Conservation (phyloP, 2,888 invertebrate genomes). For the Abrostola triplasia region DNA sequence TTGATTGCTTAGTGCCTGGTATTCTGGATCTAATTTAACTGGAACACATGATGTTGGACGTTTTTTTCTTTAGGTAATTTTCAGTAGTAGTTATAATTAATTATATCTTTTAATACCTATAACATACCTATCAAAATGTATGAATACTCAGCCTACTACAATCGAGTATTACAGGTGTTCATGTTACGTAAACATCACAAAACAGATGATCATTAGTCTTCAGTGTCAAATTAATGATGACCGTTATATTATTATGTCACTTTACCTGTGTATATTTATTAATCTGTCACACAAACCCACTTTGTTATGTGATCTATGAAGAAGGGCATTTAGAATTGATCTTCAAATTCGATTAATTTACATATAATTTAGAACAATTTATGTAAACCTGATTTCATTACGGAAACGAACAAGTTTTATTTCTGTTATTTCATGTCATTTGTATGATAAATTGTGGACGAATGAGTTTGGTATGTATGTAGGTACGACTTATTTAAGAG, state of each 20-base stretch:
- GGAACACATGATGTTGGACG: no score
- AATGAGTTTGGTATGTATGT: no score
- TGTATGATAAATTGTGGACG: conserved; percentile 8
- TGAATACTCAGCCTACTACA: neutral
- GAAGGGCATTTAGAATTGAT: conserved; percentile 49
- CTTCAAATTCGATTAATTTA: conserved; percentile 35
- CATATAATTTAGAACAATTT: conserved; percentile 36
- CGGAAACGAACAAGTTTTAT: conserved; percentile 39
- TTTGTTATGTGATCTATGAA: conserved; percentile 29
- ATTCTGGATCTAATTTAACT: no score
- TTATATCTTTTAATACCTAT: no score
- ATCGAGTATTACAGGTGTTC: neutral
- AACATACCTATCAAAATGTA: conserved; percentile 9
- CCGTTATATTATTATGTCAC: conserved; percentile 10
- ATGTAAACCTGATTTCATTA: conserved; percentile 21
- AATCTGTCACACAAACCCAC: conserved; percentile 11
- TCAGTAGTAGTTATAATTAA: neutral
- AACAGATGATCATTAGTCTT: conserved; percentile 21
- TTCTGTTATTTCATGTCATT: conserved; percentile 2
- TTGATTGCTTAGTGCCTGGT: no score
- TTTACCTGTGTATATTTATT: conserved; percentile 16
- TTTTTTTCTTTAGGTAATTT: no score
- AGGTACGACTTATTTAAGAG: no score
- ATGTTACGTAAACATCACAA: conserved; percentile 29
- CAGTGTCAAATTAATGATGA: conserved; percentile 28